Evolutionary conservation across 2,113 vertebrate genomes (phyloP).

Genomic region (Alethe diademata): DNA sequence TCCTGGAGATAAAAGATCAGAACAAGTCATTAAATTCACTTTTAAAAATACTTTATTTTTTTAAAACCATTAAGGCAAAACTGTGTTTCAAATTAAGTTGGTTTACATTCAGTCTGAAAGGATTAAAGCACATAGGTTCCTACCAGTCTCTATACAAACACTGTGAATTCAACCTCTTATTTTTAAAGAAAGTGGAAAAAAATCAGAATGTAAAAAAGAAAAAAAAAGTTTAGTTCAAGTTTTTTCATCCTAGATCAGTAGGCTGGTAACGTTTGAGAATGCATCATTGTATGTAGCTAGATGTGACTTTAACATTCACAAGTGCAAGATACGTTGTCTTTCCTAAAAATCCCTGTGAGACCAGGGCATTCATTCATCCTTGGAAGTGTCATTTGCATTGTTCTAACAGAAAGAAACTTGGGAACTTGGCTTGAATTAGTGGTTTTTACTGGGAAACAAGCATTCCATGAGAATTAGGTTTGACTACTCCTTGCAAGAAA

Average conservation of each 20-base stretch:
- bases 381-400: not conserved
- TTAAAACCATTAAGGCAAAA: slow-evolving; percentile 75
- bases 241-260: slow-evolving; percentile 31
- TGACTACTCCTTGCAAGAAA: not conserved
- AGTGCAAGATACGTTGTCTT: not conserved
- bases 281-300: not conserved
- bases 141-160: slow-evolving; percentile 54
- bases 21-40: not conserved
- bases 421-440: not conserved
- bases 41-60: slow-evolving; percentile 79
- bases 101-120: slow-evolving; percentile 76
- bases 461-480: not conserved
- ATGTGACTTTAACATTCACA: not conserved
- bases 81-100: slow-evolving; percentile 63
- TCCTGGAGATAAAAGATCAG: not conserved
- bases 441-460: not conserved
- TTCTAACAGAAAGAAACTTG: not conserved
- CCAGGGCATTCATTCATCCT: not conserved
- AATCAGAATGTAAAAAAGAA: slow-evolving; percentile 14
- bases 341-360: not conserved
- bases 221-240: slow-evolving; percentile 45
- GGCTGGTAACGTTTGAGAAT: not conserved
- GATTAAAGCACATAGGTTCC: slow-evolving; percentile 43
- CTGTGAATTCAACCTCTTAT: not conserved
- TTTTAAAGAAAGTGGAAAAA: not conserved